Percentiles rank a stretch among this genome's conserved stretches.
These are phyloP conservation scores for Brachionus asplanchnoidis DNA, from an alignment of 1,140 invertebrate species.

Conservation along the genomic window DNA sequence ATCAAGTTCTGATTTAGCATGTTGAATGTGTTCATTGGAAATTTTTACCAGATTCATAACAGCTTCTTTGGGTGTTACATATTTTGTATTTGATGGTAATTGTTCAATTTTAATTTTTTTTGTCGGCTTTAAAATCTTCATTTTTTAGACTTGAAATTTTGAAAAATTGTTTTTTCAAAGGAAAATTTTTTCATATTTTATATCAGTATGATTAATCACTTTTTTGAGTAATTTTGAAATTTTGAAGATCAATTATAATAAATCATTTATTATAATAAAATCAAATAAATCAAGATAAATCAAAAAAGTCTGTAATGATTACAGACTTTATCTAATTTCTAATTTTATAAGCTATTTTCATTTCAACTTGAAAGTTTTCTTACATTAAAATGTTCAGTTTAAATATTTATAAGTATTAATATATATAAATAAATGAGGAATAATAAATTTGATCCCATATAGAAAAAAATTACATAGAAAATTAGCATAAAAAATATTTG, in stretches of 20 bases:
- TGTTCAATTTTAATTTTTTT: slow-evolving; percentile 3
- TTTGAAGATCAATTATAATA: not conserved
- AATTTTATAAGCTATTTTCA: no score
- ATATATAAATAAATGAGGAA: no score
- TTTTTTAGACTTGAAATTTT: not conserved
- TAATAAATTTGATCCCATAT: no score
- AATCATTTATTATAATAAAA: no score
- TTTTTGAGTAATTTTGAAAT: not conserved
- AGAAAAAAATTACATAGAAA: no score
- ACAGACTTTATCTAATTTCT: no score
- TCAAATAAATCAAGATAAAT: no score
- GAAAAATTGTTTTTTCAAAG: not conserved
- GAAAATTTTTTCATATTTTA: not conserved
- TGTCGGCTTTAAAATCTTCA: slow-evolving; percentile 28
- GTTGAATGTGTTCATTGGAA: slow-evolving; percentile 14
- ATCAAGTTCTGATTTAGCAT: slow-evolving; percentile 11
- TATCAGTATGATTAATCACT: not conserved
- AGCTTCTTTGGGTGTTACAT: not conserved
- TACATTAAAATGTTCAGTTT: no score
- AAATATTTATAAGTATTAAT: no score
- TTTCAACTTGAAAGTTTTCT: no score
- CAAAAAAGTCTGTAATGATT: no score
- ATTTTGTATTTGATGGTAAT: not conserved
- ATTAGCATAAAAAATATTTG: no score
- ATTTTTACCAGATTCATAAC: not conserved